These are phyloP conservation scores for Phortica magna DNA, from an alignment of 2,888 invertebrate genomes.

Conservation along the genomic window DNA sequence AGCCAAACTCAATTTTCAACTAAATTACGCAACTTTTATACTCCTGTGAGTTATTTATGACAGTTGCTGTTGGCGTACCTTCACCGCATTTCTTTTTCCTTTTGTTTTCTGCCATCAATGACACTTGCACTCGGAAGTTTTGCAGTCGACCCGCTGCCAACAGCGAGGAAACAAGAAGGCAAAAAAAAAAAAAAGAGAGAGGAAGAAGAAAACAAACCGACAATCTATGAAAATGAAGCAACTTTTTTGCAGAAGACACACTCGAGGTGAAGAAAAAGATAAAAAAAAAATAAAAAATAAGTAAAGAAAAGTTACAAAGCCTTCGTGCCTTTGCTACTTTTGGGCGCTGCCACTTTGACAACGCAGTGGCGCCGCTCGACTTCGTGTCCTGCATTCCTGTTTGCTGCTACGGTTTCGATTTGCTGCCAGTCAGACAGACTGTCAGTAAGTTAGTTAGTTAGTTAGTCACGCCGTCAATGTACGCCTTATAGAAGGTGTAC, in stretches of 20 bases:
- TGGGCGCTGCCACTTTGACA: no score
- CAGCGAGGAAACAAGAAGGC: not conserved
- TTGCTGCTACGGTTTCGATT: no score
- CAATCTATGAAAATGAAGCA: no score
- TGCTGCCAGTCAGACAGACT: conserved; percentile 15
- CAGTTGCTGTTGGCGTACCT: not conserved
- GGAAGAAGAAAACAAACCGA: not conserved
- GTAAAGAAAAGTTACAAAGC: no score
- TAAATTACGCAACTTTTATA: not conserved
- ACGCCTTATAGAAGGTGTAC: no score
- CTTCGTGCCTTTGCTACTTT: no score
- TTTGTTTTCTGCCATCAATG: conserved; percentile 9
- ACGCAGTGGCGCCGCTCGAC: no score
- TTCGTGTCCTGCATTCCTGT: no score
- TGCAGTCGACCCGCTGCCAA: not conserved
- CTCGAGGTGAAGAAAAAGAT: no score
- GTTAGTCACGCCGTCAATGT: no score
- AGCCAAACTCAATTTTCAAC: not conserved
- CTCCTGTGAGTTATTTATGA: not conserved
- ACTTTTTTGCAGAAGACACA: no score
- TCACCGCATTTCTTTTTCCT: not conserved
- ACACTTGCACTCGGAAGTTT: conserved; percentile 25
- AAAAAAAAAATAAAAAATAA: conserved; percentile 34
- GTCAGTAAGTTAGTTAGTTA: not conserved
- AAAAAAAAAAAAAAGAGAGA: not conserved